Base-by-base conservation (phyloP, 2,888 invertebrate species). In the Philereme vetulata region DNA sequence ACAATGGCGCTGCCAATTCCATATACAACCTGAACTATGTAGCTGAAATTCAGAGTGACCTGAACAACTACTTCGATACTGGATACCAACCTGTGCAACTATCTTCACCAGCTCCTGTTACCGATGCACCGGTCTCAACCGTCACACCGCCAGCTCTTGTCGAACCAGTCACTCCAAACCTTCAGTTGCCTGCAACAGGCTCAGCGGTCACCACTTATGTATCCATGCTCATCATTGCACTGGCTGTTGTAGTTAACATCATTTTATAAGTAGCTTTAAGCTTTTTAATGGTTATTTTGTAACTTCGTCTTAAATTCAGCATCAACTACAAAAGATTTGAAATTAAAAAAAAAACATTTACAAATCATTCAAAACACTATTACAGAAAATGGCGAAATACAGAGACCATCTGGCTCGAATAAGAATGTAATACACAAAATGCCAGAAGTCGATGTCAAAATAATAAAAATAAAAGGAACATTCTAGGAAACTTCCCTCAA, bases 131-230 rank as follows among this genome's bases (percentile, higher is more conserved):
- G 0, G 46, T 67, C 0, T 36, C 52, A 0, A 78, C 79, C 0
- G 65, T 71, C 1, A 40, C 74, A 4, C 67, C 65, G 0, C 72
- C 78, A 0, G 45, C 64, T 0, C 36, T 85, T 0, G 52, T 59
- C 0, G 65, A 82, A 49, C 88, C 89, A 0, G 62, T 55, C 0
- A 82, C 86, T 1, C 90, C 91, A 0, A 49, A 48, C 0, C 56
- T 88, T 4, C 78, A 82, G 6, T 66, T 55, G 4, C 56, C 61
- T 7, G 8, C 32, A 0, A 70, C 74, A 1, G 77, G 63, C 34
- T 84, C 89, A 5, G 88, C 90, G 5, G 71, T 66, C 2, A 77
- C 82, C 0, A 68, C 77, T 1, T 71, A 75, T 11, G 10, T 82
- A 0, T 89, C 91, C 34, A 38, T 79, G 6, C 57, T 79, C 5